Base-by-base conservation (phyloP, 2,888 invertebrate genomes). In the Norana najaformis region DNA sequence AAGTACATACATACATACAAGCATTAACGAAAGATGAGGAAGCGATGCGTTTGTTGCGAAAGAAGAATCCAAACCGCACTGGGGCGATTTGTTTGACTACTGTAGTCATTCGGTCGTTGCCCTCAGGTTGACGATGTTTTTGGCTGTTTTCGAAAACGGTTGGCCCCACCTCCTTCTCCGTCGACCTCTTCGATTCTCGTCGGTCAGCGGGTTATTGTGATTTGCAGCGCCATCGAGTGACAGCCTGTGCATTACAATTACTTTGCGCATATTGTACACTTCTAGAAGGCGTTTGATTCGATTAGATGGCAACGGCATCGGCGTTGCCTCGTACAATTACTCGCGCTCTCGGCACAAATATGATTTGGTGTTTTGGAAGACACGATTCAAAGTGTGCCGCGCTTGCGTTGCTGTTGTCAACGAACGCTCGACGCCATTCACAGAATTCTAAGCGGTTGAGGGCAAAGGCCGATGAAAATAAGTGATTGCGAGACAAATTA, bases 221-320 rank as follows among this genome's bases (percentile, higher is more conserved):
- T 69, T 69, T n/a, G 69, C 69, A 69, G 69, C 69, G 69, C 69
- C 69, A 30, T 69, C 69, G n/a, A n/a, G n/a, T n/a, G 69, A 69
- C n/a, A 30, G 53, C 30, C 53, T n/a, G n/a, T 69, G 69, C n/a
- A 69, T 69, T 69, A 69, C 69, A n/a, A 69, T 69, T n/a, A n/a
- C 69, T n/a, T n/a, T n/a, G 0, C n/a, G 69, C 11, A 11, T 11
- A 69, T 13, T 69, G 69, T n/a, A 16, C 69, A 69, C 11, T 4
- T 69, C 69, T 69, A n/a, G 30, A 69, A 69, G n/a, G n/a, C 69
- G 69, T 69, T 69, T 69, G 69, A 69, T 69, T 69, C 30, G 69
- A 69, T 69, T 69, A 69, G 30, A 0, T n/a, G 69, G n/a, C n/a
- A 69, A 69, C 69, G 30, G 69, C 30, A 69, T 69, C 69, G n/a